These are phyloP conservation scores for Turritopsis dohrnii DNA, from an alignment of 30 jellyfish, hydroid and myxozoan genomes.

Conservation along the genomic window DNA sequence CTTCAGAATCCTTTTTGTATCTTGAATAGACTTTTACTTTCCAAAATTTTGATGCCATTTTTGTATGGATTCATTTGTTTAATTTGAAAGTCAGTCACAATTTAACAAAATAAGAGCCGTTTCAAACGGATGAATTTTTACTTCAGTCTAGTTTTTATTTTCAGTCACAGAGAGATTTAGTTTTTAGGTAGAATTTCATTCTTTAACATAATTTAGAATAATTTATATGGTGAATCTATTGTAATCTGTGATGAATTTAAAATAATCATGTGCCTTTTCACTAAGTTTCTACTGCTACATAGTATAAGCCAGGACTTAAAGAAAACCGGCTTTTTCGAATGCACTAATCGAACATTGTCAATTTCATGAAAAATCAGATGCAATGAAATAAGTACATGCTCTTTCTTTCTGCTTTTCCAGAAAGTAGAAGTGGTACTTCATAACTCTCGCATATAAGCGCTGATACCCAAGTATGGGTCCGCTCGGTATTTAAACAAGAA, in stretches of 20 bases:
- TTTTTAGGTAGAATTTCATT: not conserved
- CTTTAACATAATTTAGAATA: not conserved
- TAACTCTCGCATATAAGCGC: no score
- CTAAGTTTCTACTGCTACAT: no score
- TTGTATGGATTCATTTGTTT: no score
- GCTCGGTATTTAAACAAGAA: no score
- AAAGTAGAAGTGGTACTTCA: no score
- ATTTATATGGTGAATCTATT: not conserved
- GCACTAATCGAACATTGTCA: not conserved
- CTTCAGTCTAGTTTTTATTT: not conserved
- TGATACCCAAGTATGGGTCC: no score
- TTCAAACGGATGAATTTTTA: not conserved
- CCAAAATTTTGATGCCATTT: slow-evolving; percentile 4
- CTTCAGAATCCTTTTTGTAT: not conserved
- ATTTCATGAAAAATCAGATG: no score
- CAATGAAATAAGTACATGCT: not conserved
- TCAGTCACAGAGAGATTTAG: not conserved
- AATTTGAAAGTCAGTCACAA: not conserved
- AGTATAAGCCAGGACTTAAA: not conserved
- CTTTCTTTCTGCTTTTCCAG: not conserved
- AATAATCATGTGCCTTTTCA: no score
- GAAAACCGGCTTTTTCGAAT: not conserved
- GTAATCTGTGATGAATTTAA: not conserved
- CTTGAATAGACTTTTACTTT: not conserved
- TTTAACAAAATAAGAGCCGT: not conserved